Conservation (phyloP, 2,113 vertebrate genomes). For the Terrapene triunguis region DNA sequence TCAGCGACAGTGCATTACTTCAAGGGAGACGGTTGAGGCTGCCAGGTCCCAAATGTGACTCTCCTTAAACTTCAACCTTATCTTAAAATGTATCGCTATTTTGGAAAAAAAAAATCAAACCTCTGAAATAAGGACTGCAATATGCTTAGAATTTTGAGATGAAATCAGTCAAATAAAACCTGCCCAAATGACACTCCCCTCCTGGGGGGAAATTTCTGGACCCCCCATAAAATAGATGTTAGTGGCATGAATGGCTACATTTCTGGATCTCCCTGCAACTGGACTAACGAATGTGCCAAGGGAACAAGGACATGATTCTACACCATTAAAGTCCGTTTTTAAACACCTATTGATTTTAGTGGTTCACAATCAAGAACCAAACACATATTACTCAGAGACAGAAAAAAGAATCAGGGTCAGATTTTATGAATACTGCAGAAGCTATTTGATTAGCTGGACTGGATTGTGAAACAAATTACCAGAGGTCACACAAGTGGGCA, state of each 20-base stretch:
- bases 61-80: neutral
- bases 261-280: neutral
- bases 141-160: slow-evolving; percentile 18
- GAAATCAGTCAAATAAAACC: slow-evolving; percentile 57
- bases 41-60: neutral
- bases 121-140: neutral
- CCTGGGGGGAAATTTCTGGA: slow-evolving; percentile 28
- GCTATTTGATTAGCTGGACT: neutral
- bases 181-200: neutral
- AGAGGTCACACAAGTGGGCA: neutral
- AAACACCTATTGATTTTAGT: neutral
- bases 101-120: neutral
- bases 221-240: neutral
- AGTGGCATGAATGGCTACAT: neutral
- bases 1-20: neutral
- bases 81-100: neutral
- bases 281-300: neutral
- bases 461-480: neutral
- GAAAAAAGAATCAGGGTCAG: neutral
- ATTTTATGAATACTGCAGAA: neutral
- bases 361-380: neutral
- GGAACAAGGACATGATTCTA: neutral
- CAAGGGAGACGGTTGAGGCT: neutral
- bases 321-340: neutral
- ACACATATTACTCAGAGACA: neutral